A percentile compares a stretch with the other conserved stretches of the same genome.
Evolutionary conservation across 2,797 vertebrate species (phyloP).

Genomic region (Synaphobranchus kaupii): DNA sequence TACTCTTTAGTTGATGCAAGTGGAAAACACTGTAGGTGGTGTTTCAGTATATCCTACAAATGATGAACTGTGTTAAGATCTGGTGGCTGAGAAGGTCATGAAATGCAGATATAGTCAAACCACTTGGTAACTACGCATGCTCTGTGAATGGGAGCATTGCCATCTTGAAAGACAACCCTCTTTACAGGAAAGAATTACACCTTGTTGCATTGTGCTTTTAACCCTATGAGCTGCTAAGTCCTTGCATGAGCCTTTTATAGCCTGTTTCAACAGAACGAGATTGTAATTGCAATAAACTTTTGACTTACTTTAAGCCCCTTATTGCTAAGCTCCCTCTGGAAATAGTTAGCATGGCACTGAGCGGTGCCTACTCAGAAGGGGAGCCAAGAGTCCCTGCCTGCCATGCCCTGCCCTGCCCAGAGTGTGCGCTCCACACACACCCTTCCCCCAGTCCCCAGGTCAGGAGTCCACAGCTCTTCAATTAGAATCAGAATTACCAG

Average conservation of each 20-base stretch:
- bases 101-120: too few species aligned
- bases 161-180: too few species aligned
- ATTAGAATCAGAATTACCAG: not conserved
- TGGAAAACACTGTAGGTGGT: too few species aligned
- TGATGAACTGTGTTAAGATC: too few species aligned
- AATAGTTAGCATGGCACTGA: conserved; percentile 11
- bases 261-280: not conserved
- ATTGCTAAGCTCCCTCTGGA: conserved; percentile 27
- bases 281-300: not conserved
- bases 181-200: not conserved
- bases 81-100: too few species aligned
- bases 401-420: conserved; percentile 25
- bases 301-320: conserved; percentile 28
- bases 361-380: not conserved
- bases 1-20: too few species aligned
- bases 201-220: not conserved
- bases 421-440: not conserved
- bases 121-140: too few species aligned
- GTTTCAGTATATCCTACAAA: too few species aligned
- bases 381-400: conserved; percentile 41
- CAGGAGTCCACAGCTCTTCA: conserved; percentile 47
- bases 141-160: too few species aligned
- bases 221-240: not conserved
- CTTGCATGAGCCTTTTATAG: not conserved
- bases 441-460: conserved; percentile 11